Evolutionary conservation across 2,113 vertebrate species (phyloP), one percentile per base, ranked within the genome.

Genomic region (Calypte anna): DNA sequence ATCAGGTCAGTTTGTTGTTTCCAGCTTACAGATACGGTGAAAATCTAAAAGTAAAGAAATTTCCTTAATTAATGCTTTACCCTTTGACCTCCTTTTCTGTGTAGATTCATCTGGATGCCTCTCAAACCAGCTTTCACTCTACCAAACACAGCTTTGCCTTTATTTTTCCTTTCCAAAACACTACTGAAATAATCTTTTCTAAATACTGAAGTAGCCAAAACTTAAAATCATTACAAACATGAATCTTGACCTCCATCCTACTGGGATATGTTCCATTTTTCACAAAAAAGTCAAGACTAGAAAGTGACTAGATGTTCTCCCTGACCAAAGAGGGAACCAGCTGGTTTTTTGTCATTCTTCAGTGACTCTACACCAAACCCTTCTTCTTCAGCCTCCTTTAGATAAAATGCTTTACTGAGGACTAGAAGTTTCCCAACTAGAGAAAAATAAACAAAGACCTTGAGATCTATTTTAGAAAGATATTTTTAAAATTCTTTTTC

Each of bases 401-500:
- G 2, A 89, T 19, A 82, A 90, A 88, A 90, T 23, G 31, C 30
- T 38, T 36, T 88, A 63, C 8, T 18, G 55, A 91, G 83, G 31
- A 51, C 24, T 7, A 82, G 57, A 94, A 21, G 19, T 64, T 85
- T n/a, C 69, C 40, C 57, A 82, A 27, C 27, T 8, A 38, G 3
- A 75, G 68, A 79, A 75, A 95, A 75, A 77, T 54, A 79, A 91
- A 69, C 27, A 36, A 82, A 63, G 38, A 51, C 38, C 30, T 19
- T 19, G 24, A 86, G 23, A 54, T 86, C 62, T 44, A 3, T 25
- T 91, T 93, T 30, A 55, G 69, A 43, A 94, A 86, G 25, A 77
- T n/a, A 64, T 55, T 94, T 94, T 64, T 6, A 7, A 82, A 90
- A 92, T 83, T 85, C 24, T 22, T 84, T 33, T 94, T 95, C 64